Evolutionary conservation across 2,888 invertebrate genomes (phyloP).

Genomic region (Dromius quadrimaculatus): DNA sequence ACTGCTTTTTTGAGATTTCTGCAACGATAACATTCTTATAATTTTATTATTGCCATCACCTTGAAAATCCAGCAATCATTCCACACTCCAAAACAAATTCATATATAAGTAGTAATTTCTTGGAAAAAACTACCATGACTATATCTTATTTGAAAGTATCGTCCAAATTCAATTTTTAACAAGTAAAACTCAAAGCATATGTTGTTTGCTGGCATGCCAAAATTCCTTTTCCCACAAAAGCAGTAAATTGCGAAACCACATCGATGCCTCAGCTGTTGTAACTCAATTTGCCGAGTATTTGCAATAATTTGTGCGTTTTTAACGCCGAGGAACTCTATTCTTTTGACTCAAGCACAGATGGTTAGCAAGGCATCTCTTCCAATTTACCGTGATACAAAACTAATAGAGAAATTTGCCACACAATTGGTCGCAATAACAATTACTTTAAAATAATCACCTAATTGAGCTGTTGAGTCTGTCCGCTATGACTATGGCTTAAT

Average conservation of each 20-base stretch:
- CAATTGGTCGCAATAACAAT: conserved; percentile 50
- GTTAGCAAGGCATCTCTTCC: conserved; percentile 27
- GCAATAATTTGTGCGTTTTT: conserved; percentile 46
- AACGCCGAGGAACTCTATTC: conserved; percentile 14
- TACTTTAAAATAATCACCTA: conserved; percentile 49
- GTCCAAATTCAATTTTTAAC: too few relatives aligned
- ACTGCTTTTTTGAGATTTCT: too few relatives aligned
- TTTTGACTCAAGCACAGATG: too few relatives aligned
- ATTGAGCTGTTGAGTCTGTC: conserved; percentile 38
- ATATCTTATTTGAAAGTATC: too few relatives aligned
- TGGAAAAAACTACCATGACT: too few relatives aligned
- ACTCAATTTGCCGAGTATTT: conserved; percentile 43
- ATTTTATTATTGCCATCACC: too few relatives aligned
- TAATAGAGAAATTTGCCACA: conserved; percentile 52
- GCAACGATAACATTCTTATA: too few relatives aligned
- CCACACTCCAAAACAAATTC: too few relatives aligned
- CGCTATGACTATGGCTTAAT: too few relatives aligned
- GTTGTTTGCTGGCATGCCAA: conserved; percentile 23
- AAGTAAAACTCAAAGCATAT: conserved; percentile 22
- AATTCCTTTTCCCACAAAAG: conserved; percentile 18
- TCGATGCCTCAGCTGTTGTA: conserved; percentile 41
- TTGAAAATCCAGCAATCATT: too few relatives aligned
- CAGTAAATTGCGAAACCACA: conserved; percentile 51
- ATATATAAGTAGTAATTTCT: too few relatives aligned
- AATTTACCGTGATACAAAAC: conserved; percentile 48